phyloP scores from a whole-genome alignment of 2,113 vertebrate genomes.

The Cisticola juncidis region DNA sequence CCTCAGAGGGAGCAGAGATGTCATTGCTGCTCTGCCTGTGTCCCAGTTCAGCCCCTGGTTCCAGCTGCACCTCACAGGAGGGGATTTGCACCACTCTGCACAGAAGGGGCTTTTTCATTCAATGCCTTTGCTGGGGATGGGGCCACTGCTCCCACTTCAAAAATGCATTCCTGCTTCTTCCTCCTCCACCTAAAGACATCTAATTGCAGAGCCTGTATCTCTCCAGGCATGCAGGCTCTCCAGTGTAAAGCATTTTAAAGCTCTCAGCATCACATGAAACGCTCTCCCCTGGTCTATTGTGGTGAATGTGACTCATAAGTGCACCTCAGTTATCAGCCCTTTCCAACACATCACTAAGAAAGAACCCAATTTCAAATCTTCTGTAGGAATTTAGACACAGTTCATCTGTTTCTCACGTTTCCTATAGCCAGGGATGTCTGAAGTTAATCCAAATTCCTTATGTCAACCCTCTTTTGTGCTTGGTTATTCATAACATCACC shows the following conservation, averaged over 20 bases:
- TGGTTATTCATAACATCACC: background rate
- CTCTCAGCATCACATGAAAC: background rate
- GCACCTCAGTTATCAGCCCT: slow-evolving; percentile 33
- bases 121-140: background rate
- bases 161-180: background rate
- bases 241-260: background rate
- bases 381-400: background rate
- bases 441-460: background rate
- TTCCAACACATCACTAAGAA: slow-evolving; percentile 11
- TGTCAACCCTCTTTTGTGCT: background rate
- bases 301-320: slow-evolving; percentile 35
- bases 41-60: background rate
- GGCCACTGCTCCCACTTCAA: background rate
- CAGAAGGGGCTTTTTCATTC: background rate
- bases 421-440: background rate
- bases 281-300: background rate
- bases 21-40: background rate
- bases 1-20: background rate
- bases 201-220: slow-evolving; percentile 20
- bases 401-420: background rate
- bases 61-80: background rate
- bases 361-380: slow-evolving; percentile 33
- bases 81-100: background rate
- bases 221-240: background rate
- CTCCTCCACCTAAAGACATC: background rate